phyloP scores from a whole-genome alignment of 2,888 invertebrate species.

The Caenorhabditis doughertyi region DNA sequence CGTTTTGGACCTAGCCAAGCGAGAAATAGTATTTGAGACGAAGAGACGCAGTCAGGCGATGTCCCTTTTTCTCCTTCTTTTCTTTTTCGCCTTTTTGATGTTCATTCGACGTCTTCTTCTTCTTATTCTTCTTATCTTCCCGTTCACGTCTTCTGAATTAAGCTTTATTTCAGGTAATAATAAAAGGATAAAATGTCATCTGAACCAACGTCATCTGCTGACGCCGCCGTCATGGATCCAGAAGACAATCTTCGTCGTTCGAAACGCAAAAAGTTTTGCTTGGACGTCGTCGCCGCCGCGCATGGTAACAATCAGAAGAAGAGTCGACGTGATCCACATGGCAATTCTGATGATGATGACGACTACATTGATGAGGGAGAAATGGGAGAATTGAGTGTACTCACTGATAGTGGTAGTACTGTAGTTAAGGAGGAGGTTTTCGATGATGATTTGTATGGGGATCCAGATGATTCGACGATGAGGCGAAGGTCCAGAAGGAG shows the following conservation, averaged over 20 bases:
- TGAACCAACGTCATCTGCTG: slow-evolving; percentile 18
- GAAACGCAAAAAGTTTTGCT: slow-evolving; percentile 75
- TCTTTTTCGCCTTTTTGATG: background rate
- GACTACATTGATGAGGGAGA: background rate
- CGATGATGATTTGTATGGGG: too few relatives aligned
- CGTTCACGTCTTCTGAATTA: background rate
- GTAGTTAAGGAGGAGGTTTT: slow-evolving; percentile 16
- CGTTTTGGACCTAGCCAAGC: too few relatives aligned
- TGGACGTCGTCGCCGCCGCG: slow-evolving; percentile 72
- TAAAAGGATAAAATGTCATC: slow-evolving; percentile 12
- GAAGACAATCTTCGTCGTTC: slow-evolving; percentile 69
- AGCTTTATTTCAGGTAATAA: background rate
- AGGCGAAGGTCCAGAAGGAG: slow-evolving; percentile 24
- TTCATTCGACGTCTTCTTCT: too few relatives aligned
- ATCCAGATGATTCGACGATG: slow-evolving; percentile 13
- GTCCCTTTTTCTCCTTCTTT: too few relatives aligned
- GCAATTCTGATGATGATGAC: slow-evolving; percentile 7
- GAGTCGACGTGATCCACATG: slow-evolving; percentile 7
- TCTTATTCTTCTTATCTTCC: background rate
- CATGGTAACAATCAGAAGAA: slow-evolving; percentile 55
- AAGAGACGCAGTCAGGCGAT: slow-evolving; percentile 50
- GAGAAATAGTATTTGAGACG: slow-evolving; percentile 28
- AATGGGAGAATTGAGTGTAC: slow-evolving; percentile 14
- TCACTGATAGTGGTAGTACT: background rate
- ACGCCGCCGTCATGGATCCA: background rate